phyloP scores from a whole-genome alignment of 1,140 invertebrate species.

The Temnothorax longispinosus region DNA sequence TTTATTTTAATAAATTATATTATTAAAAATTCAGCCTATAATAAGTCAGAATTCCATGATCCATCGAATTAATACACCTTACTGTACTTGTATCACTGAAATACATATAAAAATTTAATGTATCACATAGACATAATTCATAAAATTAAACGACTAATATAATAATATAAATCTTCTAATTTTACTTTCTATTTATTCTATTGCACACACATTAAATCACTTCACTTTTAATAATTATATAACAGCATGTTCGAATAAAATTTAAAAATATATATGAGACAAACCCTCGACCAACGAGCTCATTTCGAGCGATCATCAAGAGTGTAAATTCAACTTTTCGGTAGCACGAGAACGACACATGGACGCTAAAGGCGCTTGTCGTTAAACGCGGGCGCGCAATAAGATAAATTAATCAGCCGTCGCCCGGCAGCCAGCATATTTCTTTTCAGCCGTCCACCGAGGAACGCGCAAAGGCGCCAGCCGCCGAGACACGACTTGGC shows the following conservation, averaged over 20 bases:
- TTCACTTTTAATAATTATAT: background rate
- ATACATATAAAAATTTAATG: background rate
- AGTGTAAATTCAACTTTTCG: conserved; percentile 31
- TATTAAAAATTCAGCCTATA: no score
- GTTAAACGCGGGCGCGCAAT: conserved; percentile 50
- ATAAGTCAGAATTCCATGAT: no score
- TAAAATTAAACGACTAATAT: background rate
- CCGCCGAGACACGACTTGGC: conserved; percentile 58
- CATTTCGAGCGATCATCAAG: conserved; percentile 15
- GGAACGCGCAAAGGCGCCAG: conserved; percentile 59
- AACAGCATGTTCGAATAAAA: background rate
- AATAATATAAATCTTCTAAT: background rate
- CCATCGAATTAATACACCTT: no score
- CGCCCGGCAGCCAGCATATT: conserved; percentile 48
- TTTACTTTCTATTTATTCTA: background rate
- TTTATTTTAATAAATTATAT: no score
- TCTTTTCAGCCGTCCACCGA: conserved; percentile 40
- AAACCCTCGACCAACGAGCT: background rate
- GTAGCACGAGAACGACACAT: conserved; percentile 30
- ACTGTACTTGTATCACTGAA: background rate
- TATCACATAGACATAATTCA: background rate
- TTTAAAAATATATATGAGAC: background rate
- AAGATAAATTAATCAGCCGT: conserved; percentile 61
- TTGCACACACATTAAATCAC: background rate
- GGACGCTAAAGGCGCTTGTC: conserved; percentile 40